Percentiles rank a stretch among this genome's conserved stretches.
These are phyloP conservation scores for Pogonomyrmex californicus DNA, from an alignment of 1,140 invertebrate species.

Conservation along the genomic window DNA sequence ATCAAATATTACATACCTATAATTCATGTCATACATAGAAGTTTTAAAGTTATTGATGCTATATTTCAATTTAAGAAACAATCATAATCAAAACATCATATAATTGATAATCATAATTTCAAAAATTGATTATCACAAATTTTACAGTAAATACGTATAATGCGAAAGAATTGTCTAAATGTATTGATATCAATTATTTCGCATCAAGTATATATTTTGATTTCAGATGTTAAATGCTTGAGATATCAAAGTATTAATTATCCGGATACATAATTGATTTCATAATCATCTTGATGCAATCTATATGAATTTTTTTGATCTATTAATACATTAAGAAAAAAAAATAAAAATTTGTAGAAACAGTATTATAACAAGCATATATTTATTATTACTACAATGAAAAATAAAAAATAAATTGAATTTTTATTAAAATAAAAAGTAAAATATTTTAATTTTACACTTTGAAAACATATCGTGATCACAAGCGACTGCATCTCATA, in stretches of 20 bases:
- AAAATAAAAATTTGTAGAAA: too few species aligned
- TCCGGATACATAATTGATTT: too few species aligned
- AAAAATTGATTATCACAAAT: neutral
- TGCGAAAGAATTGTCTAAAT: slow-evolving; percentile 67
- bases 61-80: neutral
- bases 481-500: too few species aligned
- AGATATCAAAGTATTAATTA: neutral
- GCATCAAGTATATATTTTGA: slow-evolving; percentile 32
- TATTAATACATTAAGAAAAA: too few species aligned
- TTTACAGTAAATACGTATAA: slow-evolving; percentile 37
- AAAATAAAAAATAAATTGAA: too few species aligned
- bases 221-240: neutral
- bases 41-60: slow-evolving; percentile 50
- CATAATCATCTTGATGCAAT: too few species aligned
- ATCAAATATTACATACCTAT: slow-evolving; percentile 2
- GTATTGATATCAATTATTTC: slow-evolving; percentile 65
- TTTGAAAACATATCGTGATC: too few species aligned
- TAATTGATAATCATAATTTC: slow-evolving; percentile 1
- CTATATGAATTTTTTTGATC: too few species aligned
- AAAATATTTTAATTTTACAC: too few species aligned
- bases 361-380: too few species aligned
- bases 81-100: neutral
- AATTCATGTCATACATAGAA: slow-evolving; percentile 28
- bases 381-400: too few species aligned
- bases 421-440: too few species aligned